A percentile compares a stretch with the other conserved stretches of the same genome.
These are phyloP conservation scores for Tenualosa thibaudeaui DNA, from an alignment of 2,797 vertebrate species.

Conservation along the genomic window DNA sequence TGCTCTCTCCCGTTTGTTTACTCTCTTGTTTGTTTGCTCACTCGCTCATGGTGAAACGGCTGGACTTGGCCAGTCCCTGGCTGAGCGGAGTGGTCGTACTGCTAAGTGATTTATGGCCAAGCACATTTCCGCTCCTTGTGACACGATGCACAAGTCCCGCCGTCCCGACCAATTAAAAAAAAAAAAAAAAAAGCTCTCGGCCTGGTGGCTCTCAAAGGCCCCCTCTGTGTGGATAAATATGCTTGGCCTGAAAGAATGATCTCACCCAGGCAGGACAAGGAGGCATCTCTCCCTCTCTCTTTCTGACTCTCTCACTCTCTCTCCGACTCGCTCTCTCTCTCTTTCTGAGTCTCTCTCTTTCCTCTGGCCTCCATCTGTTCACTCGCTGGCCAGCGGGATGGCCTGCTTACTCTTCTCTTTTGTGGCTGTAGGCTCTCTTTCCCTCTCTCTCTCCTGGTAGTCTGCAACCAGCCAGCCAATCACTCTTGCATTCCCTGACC, in stretches of 20 bases:
- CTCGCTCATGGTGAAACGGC: background rate
- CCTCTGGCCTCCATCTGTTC: background rate
- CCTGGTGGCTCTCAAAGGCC: slow-evolving; percentile 47
- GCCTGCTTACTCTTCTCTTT: background rate
- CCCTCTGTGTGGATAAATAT: slow-evolving; percentile 34
- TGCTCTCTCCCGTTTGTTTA: background rate
- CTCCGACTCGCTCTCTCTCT: background rate
- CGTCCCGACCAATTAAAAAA: slow-evolving; percentile 27
- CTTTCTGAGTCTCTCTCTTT: background rate
- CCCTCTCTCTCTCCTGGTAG: background rate
- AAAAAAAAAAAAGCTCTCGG: background rate
- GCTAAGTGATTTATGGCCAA: slow-evolving; percentile 26
- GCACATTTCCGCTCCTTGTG: slow-evolving; percentile 52
- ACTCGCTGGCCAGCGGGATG: background rate
- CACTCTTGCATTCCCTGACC: background rate
- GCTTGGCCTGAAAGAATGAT: slow-evolving; percentile 37
- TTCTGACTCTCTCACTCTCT: background rate
- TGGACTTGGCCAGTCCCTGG: background rate
- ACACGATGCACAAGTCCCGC: slow-evolving; percentile 51
- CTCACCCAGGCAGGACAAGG: slow-evolving; percentile 27
- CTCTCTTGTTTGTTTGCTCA: slow-evolving; percentile 12
- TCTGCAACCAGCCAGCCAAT: background rate
- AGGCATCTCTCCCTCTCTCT: background rate
- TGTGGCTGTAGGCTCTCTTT: background rate
- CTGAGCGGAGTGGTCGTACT: background rate